phyloP scores from a whole-genome alignment of 2,888 invertebrate genomes.

The Theodoxus fluviatilis region DNA sequence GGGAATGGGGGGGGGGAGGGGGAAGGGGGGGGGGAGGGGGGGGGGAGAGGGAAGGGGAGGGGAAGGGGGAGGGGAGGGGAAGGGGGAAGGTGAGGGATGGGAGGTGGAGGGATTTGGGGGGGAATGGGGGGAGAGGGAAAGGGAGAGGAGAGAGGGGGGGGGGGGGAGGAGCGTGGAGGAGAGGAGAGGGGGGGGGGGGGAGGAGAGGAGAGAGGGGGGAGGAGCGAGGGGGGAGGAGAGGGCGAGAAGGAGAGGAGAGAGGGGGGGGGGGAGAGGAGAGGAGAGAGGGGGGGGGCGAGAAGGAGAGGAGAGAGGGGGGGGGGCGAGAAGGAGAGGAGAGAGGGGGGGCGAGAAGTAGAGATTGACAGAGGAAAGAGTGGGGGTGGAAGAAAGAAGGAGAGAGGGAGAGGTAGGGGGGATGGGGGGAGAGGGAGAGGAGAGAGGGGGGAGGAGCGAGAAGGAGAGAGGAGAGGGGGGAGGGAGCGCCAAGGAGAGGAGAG shows the following conservation, averaged over 20 bases:
- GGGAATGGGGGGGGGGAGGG: too few species aligned
- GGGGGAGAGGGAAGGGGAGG: background rate
- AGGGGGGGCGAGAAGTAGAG: too few species aligned
- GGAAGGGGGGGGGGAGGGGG: background rate
- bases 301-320: background rate
- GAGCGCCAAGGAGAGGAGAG: constrained; percentile 10
- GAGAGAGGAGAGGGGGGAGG: constrained; percentile 1
- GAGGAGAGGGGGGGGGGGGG: background rate
- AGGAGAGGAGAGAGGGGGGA: background rate
- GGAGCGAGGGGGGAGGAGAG: background rate
- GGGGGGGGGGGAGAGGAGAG: background rate
- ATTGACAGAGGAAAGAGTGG: background rate
- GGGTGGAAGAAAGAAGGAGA: constrained; percentile 1
- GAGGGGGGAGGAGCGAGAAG: background rate
- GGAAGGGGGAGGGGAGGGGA: too few species aligned
- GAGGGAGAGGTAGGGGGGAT: constrained; percentile 4
- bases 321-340: too few species aligned
- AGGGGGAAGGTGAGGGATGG: background rate
- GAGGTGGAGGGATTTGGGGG: background rate
- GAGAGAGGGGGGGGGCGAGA: background rate
- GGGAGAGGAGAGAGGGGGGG: background rate
- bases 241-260: constrained; percentile 18
- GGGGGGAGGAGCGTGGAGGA: constrained; percentile 1
- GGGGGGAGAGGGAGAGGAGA: background rate
- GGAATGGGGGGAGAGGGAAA: background rate